Evolutionary conservation across 2,797 vertebrate species (phyloP), one percentile per base, ranked within the genome.

Genomic region (Catamblyrhynchus diadema): DNA sequence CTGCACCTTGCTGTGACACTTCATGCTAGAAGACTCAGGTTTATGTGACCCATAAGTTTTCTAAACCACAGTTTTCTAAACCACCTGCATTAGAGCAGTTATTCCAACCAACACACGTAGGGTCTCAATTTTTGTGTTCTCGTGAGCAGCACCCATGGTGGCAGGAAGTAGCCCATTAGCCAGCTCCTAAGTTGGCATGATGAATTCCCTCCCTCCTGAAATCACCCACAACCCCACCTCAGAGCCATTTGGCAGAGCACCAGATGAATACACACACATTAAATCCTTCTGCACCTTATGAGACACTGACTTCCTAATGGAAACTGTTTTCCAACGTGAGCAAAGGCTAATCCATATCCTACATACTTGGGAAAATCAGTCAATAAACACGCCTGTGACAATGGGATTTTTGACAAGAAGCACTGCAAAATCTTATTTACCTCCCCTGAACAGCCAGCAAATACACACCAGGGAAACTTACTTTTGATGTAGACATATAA

Each of bases 21-120:
- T 90, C 78, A 61, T 92, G 78, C 86, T 81, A 64, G 82, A 96
- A 91, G 50, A 53, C 42, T 47, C 53, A 41, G 22, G 5, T 82
- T 97, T 95, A 93, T 84, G 71, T 85, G 93, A 67, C 67, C 91
- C 84, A 82, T 91, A 72, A 80, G 77, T 91, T 97, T 96, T 80
- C 33, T 33, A 70, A 96, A 92, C 66, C 83, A 80, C 75, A 80
- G 77, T 91, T 97, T 96, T 80, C 33, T 33, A 70, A 96, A 92
- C 66, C 83, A 80, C 75, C 75, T 57, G 62, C 82, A 60, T 80
- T 85, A 79, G 32, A 72, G 73, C 50, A 69, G 87, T 61, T 92
- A 70, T 67, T 73, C 73, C 56, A 86, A 93, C 60, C 75, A 95
- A 65, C 60, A 51, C 44, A 37, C 1, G n/a, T 15, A 27, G 3